Conservation (phyloP, 1,140 invertebrate genomes). For the Phymorhynchus buccinoides region DNA sequence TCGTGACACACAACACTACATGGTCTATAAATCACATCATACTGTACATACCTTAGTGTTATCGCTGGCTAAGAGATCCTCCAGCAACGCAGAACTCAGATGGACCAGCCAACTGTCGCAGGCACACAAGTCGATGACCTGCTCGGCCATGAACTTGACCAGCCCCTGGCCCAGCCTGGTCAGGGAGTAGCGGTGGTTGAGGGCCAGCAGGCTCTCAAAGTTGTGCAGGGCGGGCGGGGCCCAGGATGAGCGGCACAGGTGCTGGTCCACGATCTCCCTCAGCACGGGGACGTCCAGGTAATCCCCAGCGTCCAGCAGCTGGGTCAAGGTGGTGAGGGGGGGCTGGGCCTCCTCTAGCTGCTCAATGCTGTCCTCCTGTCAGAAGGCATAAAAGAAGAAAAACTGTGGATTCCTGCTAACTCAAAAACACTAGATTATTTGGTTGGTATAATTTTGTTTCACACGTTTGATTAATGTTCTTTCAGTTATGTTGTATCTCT, state of each 20-base stretch:
- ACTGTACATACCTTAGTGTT: constrained; percentile 30
- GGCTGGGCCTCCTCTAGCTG: constrained; percentile 14
- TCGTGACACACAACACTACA: too few relatives aligned
- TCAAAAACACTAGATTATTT: too few relatives aligned
- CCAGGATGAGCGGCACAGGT: background rate
- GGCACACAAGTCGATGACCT: constrained; percentile 12
- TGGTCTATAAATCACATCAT: too few relatives aligned
- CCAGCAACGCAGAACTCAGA: constrained; percentile 15
- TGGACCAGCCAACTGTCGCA: constrained; percentile 31
- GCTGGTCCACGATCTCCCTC: constrained; percentile 32
- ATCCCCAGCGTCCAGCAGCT: constrained; percentile 32
- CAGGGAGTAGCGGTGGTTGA: constrained; percentile 32
- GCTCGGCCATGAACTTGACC: constrained; percentile 26
- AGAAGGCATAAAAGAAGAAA: too few relatives aligned
- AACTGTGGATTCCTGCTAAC: too few relatives aligned
- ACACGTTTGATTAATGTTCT: too few relatives aligned
- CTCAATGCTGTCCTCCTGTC: constrained; percentile 28
- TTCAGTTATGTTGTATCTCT: too few relatives aligned
- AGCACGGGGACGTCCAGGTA: constrained; percentile 39
- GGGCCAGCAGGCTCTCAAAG: constrained; percentile 25
- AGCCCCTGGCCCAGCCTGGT: constrained; percentile 24
- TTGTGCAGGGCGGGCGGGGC: background rate
- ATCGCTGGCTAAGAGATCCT: constrained; percentile 27
- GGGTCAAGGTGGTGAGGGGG: background rate
- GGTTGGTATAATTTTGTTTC: too few relatives aligned